Base-by-base conservation (phyloP, 2,888 invertebrate species). In the Nematopogon swammerdamellus region DNA sequence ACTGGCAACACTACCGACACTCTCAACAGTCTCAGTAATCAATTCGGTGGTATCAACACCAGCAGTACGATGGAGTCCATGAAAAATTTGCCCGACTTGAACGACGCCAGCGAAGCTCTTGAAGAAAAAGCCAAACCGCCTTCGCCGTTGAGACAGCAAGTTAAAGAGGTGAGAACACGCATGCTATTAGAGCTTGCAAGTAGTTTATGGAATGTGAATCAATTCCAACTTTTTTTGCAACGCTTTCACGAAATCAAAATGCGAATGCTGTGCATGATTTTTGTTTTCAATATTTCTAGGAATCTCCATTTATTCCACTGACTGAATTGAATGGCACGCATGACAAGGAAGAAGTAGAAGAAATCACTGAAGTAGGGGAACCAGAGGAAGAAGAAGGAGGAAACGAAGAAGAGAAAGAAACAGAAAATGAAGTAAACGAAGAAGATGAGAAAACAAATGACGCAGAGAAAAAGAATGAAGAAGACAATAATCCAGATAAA, bases 41-140 rank as follows among this genome's bases (percentile, higher is more conserved):
- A 64, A 65, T 14, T 60, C 36, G 62, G 62, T 54, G 61, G 56
- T 18, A 72, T 79, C 72, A 79, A 74, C 64, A 63, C 67, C 54
- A 77, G 77, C 59, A 77, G 70, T 57, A 77, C 77, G 52, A 72
- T 73, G 54, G 79, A 77, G 55, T 60, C 72, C 19, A 79, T 77
- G 49, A 72, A 69, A 60, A 63, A 64, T 57, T 70, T 77, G 54
- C 76, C 74, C 53, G 79, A 74, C 52, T 63, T 73, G 63, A 67
- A 76, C 57, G 74, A 76, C 54, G 59, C 36, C 50, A 57, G 58
- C 52, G 58, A 53, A 58, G 55, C 29, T 55, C 25, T 36, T 14
- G n/a, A 36, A 36, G 36, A 36, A 20, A 44, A 46, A 47, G 48
- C 29, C 45, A 50, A 10, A 45, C 51, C 43, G 29, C 44, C 49